Evolutionary conservation across 2,888 invertebrate species (phyloP).

Genomic region (Drosophila greeni): DNA sequence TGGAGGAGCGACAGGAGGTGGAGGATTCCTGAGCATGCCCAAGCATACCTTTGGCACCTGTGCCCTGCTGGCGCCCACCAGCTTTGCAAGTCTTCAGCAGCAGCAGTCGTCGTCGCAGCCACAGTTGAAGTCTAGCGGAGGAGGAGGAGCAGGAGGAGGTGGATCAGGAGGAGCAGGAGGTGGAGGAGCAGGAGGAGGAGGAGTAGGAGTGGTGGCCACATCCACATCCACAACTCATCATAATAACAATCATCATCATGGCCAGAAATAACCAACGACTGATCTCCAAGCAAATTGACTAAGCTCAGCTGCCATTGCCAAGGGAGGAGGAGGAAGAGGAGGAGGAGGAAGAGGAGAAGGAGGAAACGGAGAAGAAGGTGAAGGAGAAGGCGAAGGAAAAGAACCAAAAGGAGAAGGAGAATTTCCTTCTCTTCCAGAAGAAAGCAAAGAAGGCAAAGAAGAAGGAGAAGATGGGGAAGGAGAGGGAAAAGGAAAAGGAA

Average conservation of each 20-base stretch:
- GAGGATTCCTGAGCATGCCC: slow-evolving; percentile 57
- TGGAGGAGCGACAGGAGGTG: slow-evolving; percentile 11
- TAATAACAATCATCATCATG: slow-evolving; percentile 43
- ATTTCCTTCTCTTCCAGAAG: too few species aligned
- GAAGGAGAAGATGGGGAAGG: too few species aligned
- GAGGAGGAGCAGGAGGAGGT: background rate
- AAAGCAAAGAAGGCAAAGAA: too few species aligned
- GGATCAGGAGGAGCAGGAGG: background rate
- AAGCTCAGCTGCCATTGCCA: slow-evolving; percentile 62
- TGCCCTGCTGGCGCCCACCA: slow-evolving; percentile 75
- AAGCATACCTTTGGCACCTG: slow-evolving; percentile 78
- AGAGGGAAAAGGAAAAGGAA: too few species aligned
- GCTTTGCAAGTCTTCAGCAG: slow-evolving; percentile 58
- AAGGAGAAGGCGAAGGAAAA: too few species aligned
- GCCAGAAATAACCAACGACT: slow-evolving; percentile 62
- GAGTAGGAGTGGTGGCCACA: slow-evolving; percentile 20
- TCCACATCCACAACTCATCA: slow-evolving; percentile 29
- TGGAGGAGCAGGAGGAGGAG: background rate
- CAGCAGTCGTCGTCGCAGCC: slow-evolving; percentile 21
- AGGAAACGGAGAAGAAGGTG: too few species aligned
- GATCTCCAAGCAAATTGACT: slow-evolving; percentile 77
- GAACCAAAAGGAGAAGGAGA: too few species aligned
- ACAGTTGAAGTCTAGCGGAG: slow-evolving; percentile 12
- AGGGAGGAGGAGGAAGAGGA: slow-evolving; percentile 9
- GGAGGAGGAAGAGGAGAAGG: background rate